These are phyloP conservation scores for Phaetusa simplex DNA, from an alignment of 2,113 vertebrate species.

Conservation along the genomic window DNA sequence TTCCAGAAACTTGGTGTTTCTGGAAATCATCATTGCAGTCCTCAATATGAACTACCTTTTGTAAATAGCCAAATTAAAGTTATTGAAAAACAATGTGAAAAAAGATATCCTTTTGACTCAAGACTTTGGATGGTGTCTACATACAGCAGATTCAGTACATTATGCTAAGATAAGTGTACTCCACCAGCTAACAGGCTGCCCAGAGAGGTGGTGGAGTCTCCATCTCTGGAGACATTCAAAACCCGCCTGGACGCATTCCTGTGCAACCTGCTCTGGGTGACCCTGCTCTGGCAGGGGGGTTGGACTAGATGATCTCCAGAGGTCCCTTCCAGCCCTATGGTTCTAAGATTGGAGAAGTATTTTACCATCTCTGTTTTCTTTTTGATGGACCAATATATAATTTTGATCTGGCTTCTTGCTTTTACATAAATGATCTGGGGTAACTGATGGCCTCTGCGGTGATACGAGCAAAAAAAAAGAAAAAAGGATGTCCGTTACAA, in stretches of 20 bases:
- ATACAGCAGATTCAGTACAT: not conserved
- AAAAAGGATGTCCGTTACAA: not conserved
- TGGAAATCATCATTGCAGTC: not conserved
- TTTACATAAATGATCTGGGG: not conserved
- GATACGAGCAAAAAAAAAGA: not conserved
- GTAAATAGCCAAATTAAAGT: not conserved
- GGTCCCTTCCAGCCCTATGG: no score
- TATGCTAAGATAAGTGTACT: not conserved
- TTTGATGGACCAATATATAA: not conserved
- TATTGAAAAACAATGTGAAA: not conserved
- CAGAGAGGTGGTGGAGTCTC: no score
- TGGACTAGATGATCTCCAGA: no score
- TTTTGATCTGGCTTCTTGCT: not conserved
- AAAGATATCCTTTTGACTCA: not conserved
- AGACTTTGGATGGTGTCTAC: not conserved
- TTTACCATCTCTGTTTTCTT: not conserved
- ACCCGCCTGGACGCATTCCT: no score
- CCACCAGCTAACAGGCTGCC: no score
- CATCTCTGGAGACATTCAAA: no score
- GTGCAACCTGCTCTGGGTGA: no score
- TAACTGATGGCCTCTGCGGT: not conserved
- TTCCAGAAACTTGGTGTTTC: not conserved
- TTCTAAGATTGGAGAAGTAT: not conserved
- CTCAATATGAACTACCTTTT: not conserved
- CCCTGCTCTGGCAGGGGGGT: no score